A percentile compares a stretch with the other conserved stretches of the same genome.
Evolutionary conservation across 2,113 vertebrate species (phyloP).

Genomic region (Puffinus mauretanicus): DNA sequence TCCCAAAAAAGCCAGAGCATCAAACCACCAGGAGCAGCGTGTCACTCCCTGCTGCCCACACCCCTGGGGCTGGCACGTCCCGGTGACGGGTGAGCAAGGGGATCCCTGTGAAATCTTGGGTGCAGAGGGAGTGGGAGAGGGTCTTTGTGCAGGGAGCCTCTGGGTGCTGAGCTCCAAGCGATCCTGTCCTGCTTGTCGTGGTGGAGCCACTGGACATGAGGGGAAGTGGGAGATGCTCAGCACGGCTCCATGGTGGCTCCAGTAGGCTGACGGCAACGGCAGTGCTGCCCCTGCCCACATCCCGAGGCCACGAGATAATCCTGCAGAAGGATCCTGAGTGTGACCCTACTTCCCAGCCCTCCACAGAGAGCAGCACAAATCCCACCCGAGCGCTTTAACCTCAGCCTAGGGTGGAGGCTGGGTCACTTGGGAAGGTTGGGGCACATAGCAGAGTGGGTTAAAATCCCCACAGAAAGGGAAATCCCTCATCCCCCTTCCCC

Average conservation of each 20-base stretch:
- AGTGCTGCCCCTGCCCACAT: neutral
- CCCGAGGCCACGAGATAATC: neutral
- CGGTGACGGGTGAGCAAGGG: neutral
- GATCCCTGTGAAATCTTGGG: neutral
- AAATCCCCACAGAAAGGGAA: neutral
- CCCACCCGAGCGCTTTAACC: constrained; percentile 10
- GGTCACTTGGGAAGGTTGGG: neutral
- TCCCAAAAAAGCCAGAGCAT: neutral
- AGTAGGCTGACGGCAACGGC: neutral
- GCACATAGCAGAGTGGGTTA: neutral
- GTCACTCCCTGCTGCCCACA: neutral
- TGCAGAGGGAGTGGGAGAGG: neutral
- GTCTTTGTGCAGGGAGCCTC: neutral
- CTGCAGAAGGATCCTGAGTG: neutral
- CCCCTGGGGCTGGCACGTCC: rapidly evolving
- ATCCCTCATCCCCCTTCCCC: neutral
- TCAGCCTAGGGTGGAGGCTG: neutral
- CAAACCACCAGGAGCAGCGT: neutral
- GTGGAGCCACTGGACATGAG: rapidly evolving
- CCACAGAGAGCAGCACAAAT: neutral
- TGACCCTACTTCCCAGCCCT: neutral
- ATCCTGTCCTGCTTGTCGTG: rapidly evolving
- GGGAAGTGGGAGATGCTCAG: neutral
- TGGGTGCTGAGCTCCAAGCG: neutral
- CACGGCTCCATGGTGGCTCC: rapidly evolving